Evolutionary conservation across 2,113 vertebrate species (phyloP).

Genomic region (Ophthalmotilapia sp.): DNA sequence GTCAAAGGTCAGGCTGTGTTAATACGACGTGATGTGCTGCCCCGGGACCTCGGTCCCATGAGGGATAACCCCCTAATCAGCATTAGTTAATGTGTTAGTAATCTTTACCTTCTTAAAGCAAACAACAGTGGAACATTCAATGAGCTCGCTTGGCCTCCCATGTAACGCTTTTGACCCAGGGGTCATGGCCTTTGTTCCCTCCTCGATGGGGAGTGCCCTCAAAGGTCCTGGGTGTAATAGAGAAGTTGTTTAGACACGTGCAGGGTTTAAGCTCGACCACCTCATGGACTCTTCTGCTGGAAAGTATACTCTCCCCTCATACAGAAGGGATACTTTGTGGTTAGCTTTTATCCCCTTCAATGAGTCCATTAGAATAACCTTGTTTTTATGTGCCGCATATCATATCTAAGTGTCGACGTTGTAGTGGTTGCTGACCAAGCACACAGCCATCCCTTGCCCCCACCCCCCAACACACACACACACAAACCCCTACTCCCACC

Average conservation of each 20-base stretch:
- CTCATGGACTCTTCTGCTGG: slow-evolving; percentile 28
- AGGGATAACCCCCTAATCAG: slow-evolving; percentile 83
- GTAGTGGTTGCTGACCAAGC: slow-evolving; percentile 43
- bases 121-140: slow-evolving; percentile 79
- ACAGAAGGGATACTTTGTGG: background rate
- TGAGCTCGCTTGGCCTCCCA: slow-evolving; percentile 78
- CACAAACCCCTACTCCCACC: background rate
- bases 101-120: slow-evolving; percentile 93
- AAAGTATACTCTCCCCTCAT: background rate
- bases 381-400: slow-evolving; percentile 5
- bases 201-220: slow-evolving; percentile 83
- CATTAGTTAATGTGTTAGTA: slow-evolving; percentile 88
- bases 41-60: slow-evolving; percentile 73
- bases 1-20: slow-evolving; percentile 69
- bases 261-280: slow-evolving; percentile 64
- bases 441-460: background rate
- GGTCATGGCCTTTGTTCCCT: slow-evolving; percentile 85
- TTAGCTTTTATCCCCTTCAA: slow-evolving; percentile 2
- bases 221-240: slow-evolving; percentile 80
- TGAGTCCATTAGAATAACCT: background rate
- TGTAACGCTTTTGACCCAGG: slow-evolving; percentile 82
- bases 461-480: background rate
- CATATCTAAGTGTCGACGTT: background rate
- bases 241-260: slow-evolving; percentile 90
- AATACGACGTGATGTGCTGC: slow-evolving; percentile 66